Evolutionary conservation across 2,797 vertebrate genomes (phyloP).

Genomic region (Acridotheres tristis): DNA sequence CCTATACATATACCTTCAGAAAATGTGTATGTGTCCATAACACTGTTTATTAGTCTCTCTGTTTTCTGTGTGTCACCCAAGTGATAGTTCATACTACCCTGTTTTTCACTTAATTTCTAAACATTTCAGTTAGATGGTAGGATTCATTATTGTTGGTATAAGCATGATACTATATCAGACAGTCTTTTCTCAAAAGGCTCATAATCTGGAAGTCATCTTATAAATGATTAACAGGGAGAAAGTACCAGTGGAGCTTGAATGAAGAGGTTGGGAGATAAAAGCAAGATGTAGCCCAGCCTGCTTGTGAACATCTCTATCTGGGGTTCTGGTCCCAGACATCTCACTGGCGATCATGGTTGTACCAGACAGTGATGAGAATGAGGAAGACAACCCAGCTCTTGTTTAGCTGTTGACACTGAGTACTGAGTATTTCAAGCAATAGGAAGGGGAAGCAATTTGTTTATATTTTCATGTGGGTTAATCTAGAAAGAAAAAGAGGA

Average conservation of each 20-base stretch:
- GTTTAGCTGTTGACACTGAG: neutral
- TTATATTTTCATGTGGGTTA: neutral
- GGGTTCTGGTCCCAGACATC: neutral
- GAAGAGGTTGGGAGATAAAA: neutral
- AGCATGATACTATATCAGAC: rapidly evolving
- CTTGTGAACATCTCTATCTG: neutral
- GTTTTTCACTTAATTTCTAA: neutral
- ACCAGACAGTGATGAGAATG: neutral
- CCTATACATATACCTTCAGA: neutral
- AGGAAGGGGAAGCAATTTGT: neutral
- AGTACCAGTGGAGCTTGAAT: neutral
- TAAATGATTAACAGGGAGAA: neutral
- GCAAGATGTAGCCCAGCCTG: neutral
- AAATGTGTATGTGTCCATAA: neutral
- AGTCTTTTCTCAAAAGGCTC: neutral
- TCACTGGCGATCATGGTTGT: neutral
- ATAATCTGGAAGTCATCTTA: neutral
- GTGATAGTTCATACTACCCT: neutral
- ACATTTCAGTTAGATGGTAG: neutral
- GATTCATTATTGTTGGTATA: neutral
- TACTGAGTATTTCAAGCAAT: neutral
- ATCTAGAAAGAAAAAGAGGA: neutral
- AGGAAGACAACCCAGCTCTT: neutral
- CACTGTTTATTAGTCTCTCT: neutral
- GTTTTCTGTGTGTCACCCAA: neutral